Evolutionary conservation across 2,888 invertebrate genomes (phyloP), one percentile per base, ranked within the genome.

Genomic region (Clanis bilineata): DNA sequence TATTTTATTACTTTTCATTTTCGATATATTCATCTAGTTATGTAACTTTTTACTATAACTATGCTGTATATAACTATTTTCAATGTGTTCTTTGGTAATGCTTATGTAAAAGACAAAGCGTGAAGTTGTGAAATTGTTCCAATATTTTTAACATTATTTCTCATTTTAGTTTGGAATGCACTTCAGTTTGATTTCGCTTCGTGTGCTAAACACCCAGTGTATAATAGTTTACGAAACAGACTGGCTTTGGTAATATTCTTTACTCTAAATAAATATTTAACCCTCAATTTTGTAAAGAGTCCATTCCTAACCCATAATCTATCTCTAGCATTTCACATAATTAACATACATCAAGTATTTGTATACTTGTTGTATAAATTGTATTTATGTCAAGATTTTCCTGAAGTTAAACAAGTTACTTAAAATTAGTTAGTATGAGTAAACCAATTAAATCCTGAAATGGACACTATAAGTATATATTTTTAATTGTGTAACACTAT

Each of bases 201-300:
- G 9, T 3, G 15, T n/a, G n/a, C 21, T 1, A 56, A 25, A 41
- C 18, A 21, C 1, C 15, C 69, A 43, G 3, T 45, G 23, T 67
- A 67, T 32, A 70, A 79, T 51, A 69, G 63, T 60, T 63, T 80
- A 22, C 58, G 69, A 4, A 70, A 68, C 21, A 71, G 64, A 61
- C 59, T 82, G 3, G 70, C 74, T 22, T 54, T 77, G 74, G 82
- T 80, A 67, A 70, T 64, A 39, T 56, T 36, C 2, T 1, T 41
- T 21, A 21, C 32, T 1, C 32, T 32, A 32, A 32, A 9, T 32
- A 32, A 32, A 10, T 36, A 9, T 36, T 36, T 36, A 36, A 5
- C 36, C 36, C 3, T 36, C 9, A 36, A 6, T 4, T 25, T 4
- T 25, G 6, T 25, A 6, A 25, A 6, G 6, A 25, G 25, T 25